Evolutionary conservation across 2,113 vertebrate species (phyloP).

Genomic region (Promerops cafer): DNA sequence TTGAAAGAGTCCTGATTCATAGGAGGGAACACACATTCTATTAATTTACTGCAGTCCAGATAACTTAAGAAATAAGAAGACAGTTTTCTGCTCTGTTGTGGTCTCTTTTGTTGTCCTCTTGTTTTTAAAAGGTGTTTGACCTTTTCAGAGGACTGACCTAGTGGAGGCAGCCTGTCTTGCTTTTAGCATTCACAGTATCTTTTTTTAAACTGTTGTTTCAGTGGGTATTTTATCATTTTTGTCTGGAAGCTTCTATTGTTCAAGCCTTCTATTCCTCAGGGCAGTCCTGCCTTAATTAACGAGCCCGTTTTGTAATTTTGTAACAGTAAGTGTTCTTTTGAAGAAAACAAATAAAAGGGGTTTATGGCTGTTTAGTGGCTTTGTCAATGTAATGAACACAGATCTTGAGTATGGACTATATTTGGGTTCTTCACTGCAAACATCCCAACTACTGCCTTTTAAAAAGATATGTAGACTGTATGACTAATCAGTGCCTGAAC

Average conservation of each 20-base stretch:
- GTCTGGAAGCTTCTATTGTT: background rate
- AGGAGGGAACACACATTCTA: background rate
- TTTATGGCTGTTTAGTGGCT: background rate
- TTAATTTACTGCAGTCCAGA: background rate
- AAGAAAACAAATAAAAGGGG: background rate
- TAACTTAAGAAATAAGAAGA: background rate
- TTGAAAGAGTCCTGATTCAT: background rate
- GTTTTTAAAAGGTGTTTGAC: background rate
- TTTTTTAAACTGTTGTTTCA: background rate
- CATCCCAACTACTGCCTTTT: background rate
- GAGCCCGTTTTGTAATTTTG: background rate
- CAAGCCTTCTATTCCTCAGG: background rate
- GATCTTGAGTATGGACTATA: background rate
- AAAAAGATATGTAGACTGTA: background rate
- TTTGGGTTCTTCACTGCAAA: background rate
- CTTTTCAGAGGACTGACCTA: background rate
- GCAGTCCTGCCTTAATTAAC: background rate
- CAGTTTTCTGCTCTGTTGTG: background rate
- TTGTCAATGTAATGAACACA: background rate
- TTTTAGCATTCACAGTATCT: background rate
- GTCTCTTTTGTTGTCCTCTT: background rate
- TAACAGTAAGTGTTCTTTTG: background rate
- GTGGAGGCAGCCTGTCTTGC: background rate
- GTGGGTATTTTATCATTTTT: background rate
- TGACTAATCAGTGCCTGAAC: background rate